These are phyloP conservation scores for Lagodon rhomboides DNA, from an alignment of 2,797 vertebrate genomes.

Conservation along the genomic window DNA sequence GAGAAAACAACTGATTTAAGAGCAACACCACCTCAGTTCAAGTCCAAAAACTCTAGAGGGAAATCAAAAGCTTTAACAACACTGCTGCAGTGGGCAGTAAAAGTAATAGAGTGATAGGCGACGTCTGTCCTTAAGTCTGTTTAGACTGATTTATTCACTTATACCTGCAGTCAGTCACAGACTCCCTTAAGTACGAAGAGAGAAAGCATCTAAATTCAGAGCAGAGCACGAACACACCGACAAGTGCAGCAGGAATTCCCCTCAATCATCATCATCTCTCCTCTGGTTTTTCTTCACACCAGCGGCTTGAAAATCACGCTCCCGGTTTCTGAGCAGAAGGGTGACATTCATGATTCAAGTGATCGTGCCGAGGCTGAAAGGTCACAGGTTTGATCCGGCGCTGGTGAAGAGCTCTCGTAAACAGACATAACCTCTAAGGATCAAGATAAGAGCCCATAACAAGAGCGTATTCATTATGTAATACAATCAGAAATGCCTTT, in stretches of 20 bases:
- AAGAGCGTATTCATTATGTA: slow-evolving; percentile 28
- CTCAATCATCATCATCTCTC: not conserved
- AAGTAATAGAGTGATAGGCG: not conserved
- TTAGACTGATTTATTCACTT: slow-evolving; percentile 22
- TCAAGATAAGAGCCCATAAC: slow-evolving; percentile 18
- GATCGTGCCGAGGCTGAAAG: slow-evolving; percentile 11
- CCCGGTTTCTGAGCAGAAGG: not conserved
- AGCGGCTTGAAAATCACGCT: not conserved
- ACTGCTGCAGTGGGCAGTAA: not conserved
- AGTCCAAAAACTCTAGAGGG: not conserved
- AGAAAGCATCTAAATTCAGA: not conserved
- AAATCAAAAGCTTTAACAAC: not conserved
- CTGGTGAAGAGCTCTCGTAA: slow-evolving; percentile 17
- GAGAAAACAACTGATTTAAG: not conserved
- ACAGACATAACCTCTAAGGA: slow-evolving; percentile 1
- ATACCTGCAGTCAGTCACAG: not conserved
- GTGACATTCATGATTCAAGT: slow-evolving; percentile 22
- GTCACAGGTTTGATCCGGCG: slow-evolving; percentile 36
- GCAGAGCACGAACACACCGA: not conserved
- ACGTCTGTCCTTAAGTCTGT: not conserved
- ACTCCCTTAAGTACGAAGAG: not conserved
- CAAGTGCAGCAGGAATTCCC: slow-evolving; percentile 2
- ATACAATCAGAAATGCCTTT: slow-evolving; percentile 47
- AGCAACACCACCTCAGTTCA: not conserved
- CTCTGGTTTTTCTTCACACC: slow-evolving; percentile 14